Conservation (phyloP, 2,113 vertebrate genomes). For the Sterrhoptilus dennistouni region DNA sequence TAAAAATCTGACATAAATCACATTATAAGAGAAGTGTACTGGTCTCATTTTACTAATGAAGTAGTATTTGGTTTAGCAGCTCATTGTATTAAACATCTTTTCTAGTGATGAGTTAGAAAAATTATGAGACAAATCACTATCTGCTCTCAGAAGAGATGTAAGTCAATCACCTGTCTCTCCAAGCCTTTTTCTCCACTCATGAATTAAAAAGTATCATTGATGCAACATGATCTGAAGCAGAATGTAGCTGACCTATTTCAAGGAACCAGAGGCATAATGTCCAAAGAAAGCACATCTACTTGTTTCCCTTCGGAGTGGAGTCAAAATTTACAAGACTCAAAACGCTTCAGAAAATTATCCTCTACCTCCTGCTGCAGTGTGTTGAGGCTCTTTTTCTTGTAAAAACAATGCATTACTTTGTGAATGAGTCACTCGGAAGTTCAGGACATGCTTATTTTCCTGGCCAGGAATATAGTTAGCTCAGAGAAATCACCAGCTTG, state of each 20-base stretch:
- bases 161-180: neutral
- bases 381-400: neutral
- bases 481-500: neutral
- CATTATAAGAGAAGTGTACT: neutral
- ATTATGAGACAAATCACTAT: neutral
- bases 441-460: neutral
- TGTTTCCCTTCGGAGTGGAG: neutral
- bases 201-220: neutral
- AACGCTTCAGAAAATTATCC: neutral
- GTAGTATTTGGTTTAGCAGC: neutral
- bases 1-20: neutral
- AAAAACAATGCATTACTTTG: neutral
- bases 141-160: neutral
- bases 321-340: neutral
- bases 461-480: neutral
- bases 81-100: neutral
- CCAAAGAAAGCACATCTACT: neutral
- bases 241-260: neutral
- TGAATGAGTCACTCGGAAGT: neutral
- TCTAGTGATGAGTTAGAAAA: constrained; percentile 10
- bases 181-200: neutral
- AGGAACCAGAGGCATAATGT: neutral
- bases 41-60: neutral
- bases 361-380: neutral
- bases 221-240: neutral